Evolutionary conservation across 1,140 invertebrate species (phyloP).

Genomic region (Grapholita molesta): DNA sequence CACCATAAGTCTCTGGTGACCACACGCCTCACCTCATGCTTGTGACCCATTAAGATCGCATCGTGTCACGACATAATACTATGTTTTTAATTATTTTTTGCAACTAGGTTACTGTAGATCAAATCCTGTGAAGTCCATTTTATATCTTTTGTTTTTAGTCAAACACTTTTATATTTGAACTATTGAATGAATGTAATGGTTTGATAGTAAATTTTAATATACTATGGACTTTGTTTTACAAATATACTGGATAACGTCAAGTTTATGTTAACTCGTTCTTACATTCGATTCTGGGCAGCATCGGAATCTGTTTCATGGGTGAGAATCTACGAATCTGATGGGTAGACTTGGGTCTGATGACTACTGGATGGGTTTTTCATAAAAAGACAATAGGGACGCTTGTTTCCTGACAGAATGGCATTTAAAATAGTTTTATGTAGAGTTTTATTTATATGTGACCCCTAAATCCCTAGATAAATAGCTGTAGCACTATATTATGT

Average conservation of each 20-base stretch:
- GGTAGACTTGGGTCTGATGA: neutral
- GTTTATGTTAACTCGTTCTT: neutral
- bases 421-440: constrained; percentile 16
- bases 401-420: constrained; percentile 59
- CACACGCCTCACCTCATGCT: neutral
- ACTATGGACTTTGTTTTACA: constrained; percentile 7
- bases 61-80: constrained; percentile 8
- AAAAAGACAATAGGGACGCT: constrained; percentile 43
- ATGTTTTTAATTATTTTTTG: neutral
- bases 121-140: constrained; percentile 18
- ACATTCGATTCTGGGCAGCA: neutral
- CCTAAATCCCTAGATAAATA: constrained; percentile 25
- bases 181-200: constrained; percentile 22
- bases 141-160: constrained; percentile 22
- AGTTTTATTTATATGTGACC: constrained; percentile 6
- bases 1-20: constrained; percentile 52
- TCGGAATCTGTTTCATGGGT: neutral
- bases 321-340: neutral
- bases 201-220: constrained; percentile 24
- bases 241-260: neutral
- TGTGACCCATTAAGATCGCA: constrained; percentile 10
- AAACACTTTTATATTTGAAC: constrained; percentile 7
- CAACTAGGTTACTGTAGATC: constrained; percentile 16
- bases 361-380: neutral
- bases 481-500: constrained; percentile 39